Conservation (phyloP, 2,888 invertebrate genomes). For the Caenorhabditis doughertyi region DNA sequence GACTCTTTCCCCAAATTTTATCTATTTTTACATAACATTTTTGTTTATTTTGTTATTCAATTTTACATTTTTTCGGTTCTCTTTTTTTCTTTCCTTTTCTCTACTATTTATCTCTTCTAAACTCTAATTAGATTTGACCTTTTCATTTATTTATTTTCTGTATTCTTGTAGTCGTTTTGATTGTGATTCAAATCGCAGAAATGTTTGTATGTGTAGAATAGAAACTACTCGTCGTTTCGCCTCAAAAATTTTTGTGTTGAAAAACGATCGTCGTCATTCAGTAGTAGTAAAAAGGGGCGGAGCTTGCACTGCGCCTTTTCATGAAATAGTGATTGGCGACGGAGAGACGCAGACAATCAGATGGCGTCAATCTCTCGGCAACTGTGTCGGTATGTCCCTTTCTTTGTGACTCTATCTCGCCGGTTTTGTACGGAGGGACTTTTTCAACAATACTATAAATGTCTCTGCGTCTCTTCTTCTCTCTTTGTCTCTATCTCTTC, state of each 20-base stretch:
- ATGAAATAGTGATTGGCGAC: constrained; percentile 19
- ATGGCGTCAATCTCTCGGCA: constrained; percentile 43
- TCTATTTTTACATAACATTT: constrained; percentile 5
- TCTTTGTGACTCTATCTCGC: constrained; percentile 49
- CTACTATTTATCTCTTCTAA: background rate
- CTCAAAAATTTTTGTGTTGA: constrained; percentile 22
- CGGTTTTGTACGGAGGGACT: constrained; percentile 49
- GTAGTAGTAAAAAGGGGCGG: constrained; percentile 32
- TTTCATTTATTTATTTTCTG: constrained; percentile 9
- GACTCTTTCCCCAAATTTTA: constrained; percentile 34
- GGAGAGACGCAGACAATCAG: constrained; percentile 40
- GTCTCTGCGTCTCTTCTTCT: constrained; percentile 35
- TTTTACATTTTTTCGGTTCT: background rate
- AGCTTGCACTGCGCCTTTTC: constrained; percentile 36
- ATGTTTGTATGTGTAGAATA: constrained; percentile 5
- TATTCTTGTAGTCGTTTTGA: constrained; percentile 10
- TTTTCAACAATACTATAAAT: constrained; percentile 22
- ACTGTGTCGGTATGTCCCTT: constrained; percentile 18
- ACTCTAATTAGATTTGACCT: constrained; percentile 18
- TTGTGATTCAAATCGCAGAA: constrained; percentile 22
- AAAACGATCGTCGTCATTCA: constrained; percentile 47
- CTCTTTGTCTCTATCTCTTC: background rate
- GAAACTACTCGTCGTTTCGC: constrained; percentile 32
- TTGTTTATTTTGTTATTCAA: background rate
- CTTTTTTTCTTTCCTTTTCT: constrained; percentile 4